Evolutionary conservation across 1,140 invertebrate species (phyloP), one percentile per base, ranked within the genome.

Genomic region (Tetragnatha versicolor): DNA sequence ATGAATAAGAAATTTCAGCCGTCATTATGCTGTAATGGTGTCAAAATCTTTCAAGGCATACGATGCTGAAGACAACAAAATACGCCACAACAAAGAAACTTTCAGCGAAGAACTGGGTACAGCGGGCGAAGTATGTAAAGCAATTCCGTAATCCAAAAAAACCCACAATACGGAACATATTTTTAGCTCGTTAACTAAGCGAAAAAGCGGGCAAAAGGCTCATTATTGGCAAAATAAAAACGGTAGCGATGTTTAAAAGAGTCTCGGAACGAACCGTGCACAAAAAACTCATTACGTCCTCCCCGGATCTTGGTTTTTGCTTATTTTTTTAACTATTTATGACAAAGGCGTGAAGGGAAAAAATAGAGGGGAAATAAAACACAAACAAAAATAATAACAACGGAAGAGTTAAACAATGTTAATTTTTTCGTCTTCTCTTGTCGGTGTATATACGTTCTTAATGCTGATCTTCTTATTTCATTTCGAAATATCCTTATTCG

Each of bases 231-330:
- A 73, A 20, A 33, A 42, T 20, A 45, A 33, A 75, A 61, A 75
- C 14, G 22, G 33, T 4, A 42, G 49, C 31, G 33, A 33, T 25
- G 37, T 61, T 53, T 55, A 70, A 35, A 12, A 55, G 68, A 55
- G 35, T 49, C 42, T 70, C 22, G 25, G 47, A 61, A 49, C 51
- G 37, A 58, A 60, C 27, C 10, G 17, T 72, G 31, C 53, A 72
- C 25, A 70, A 70, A 75, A 75, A 75, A 60, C 51, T 61, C 70
- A 75, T 75, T 61, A 75, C 45, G n/a, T 69, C 31, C 49, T 3
- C n/a, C 25, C 17, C 22, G 33, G 20, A 51, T 37, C 20, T 10
- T 60, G n/a, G n/a, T n/a, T n/a, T n/a, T n/a, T n/a, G n/a, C n/a
- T n/a, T n/a, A 27, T 53, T 51, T 70, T 70, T 55, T 37, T 14